These are phyloP conservation scores for Melanotus villosus DNA, from an alignment of 2,888 invertebrate species.

Conservation along the genomic window DNA sequence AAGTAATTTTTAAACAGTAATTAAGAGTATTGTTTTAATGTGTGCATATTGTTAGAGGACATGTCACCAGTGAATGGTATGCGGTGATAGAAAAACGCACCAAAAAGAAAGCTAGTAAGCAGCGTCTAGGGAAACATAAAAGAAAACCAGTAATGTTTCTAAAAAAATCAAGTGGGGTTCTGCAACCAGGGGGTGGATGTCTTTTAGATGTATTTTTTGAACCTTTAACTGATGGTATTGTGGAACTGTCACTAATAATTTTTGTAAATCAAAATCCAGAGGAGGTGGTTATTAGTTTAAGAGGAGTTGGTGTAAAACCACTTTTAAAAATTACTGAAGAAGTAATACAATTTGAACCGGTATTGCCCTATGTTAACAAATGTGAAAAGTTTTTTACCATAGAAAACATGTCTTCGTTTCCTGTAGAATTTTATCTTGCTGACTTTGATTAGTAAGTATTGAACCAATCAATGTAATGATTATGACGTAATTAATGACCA, in stretches of 20 bases:
- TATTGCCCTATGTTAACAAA: constrained; percentile 74
- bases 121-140: constrained; percentile 44
- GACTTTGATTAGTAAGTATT: constrained; percentile 76
- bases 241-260: constrained; percentile 60
- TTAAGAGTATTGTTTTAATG: too few relatives aligned
- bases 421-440: constrained; percentile 78
- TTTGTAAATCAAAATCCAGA: constrained; percentile 71
- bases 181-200: constrained; percentile 70
- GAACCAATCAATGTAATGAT: too few relatives aligned
- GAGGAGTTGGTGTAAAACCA: constrained; percentile 72
- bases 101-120: constrained; percentile 18
- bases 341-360: constrained; percentile 73
- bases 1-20: too few relatives aligned
- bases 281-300: constrained; percentile 68
- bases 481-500: too few relatives aligned
- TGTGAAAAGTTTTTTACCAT: constrained; percentile 74
- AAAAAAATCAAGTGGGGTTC: constrained; percentile 68
- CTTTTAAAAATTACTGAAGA: constrained; percentile 70
- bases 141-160: constrained; percentile 51
- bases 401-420: constrained; percentile 76
- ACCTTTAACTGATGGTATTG: constrained; percentile 69
- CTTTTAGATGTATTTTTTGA: constrained; percentile 73
- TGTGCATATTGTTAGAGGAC: constrained; percentile 68
- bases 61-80: constrained; percentile 72
- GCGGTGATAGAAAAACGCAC: neutral